Percentiles rank a stretch among this genome's conserved stretches.
Evolutionary conservation across 1,140 invertebrate genomes (phyloP).

Genomic region (Drusus annulatus): DNA sequence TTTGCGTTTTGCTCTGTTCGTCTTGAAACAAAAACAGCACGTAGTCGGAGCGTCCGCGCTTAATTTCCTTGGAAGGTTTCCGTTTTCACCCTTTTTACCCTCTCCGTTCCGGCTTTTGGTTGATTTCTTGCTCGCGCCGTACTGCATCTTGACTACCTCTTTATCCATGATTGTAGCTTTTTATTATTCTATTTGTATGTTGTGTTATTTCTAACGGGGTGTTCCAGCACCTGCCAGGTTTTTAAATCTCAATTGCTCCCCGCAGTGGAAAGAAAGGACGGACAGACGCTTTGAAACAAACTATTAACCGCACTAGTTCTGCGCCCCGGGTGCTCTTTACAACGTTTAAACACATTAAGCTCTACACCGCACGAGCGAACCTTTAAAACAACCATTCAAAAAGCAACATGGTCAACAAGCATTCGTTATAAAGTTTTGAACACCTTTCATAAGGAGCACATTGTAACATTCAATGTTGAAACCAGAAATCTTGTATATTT

Average conservation of each 20-base stretch:
- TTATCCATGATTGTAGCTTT: constrained; percentile 28
- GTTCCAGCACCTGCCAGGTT: not conserved
- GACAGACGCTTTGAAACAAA: not conserved
- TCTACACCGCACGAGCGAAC: not conserved
- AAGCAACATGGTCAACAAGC: too few relatives aligned
- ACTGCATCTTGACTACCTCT: constrained; percentile 50
- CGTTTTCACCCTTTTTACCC: constrained; percentile 48
- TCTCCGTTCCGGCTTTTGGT: constrained; percentile 45
- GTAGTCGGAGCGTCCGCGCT: constrained; percentile 60
- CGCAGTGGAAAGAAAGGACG: not conserved
- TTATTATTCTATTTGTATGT: not conserved
- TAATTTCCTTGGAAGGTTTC: constrained; percentile 43
- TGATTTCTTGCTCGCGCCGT: constrained; percentile 46
- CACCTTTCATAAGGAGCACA: too few relatives aligned
- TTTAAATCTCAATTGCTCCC: not conserved
- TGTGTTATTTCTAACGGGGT: not conserved
- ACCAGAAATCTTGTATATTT: too few relatives aligned
- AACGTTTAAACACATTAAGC: not conserved
- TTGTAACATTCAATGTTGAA: too few relatives aligned
- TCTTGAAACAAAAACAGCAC: constrained; percentile 79
- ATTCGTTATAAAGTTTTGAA: too few relatives aligned
- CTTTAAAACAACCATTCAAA: not conserved
- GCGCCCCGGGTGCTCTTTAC: not conserved
- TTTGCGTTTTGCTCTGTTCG: constrained; percentile 76
- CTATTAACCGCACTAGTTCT: not conserved